Evolutionary conservation across 2,797 vertebrate species (phyloP).

Genomic region (Lindbergichthys nudifrons): DNA sequence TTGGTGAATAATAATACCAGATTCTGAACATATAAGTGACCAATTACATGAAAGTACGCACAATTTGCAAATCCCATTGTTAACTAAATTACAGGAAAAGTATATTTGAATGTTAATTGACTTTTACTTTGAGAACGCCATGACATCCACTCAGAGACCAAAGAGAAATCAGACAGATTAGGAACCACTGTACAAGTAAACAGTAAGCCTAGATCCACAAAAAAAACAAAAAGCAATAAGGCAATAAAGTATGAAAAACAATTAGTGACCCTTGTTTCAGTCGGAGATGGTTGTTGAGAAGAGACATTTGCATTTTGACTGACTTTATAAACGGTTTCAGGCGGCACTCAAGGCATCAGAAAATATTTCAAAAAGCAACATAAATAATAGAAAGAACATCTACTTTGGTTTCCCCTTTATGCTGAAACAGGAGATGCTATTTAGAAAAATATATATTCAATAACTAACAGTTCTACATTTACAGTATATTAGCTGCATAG

Average conservation of each 20-base stretch:
- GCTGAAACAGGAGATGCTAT: slow-evolving; percentile 63
- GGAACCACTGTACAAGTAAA: slow-evolving; percentile 75
- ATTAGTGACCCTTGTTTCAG: slow-evolving; percentile 29
- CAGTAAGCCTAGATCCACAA: slow-evolving; percentile 73
- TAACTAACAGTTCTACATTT: slow-evolving; percentile 77
- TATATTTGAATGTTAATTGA: background rate
- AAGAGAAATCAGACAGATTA: slow-evolving; percentile 15
- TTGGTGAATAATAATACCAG: background rate
- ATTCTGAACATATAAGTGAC: background rate
- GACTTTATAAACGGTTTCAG: slow-evolving; percentile 35
- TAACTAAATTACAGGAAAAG: slow-evolving; percentile 12
- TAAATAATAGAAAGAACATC: slow-evolving; percentile 73
- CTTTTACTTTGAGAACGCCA: slow-evolving; percentile 17
- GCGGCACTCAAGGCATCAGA: slow-evolving; percentile 51
- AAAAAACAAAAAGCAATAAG: slow-evolving; percentile 71
- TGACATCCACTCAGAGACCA: background rate
- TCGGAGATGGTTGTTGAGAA: slow-evolving; percentile 37
- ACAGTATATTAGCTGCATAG: slow-evolving; percentile 82
- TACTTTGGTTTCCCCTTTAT: slow-evolving; percentile 68
- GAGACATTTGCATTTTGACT: slow-evolving; percentile 41
- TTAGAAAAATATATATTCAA: slow-evolving; percentile 79
- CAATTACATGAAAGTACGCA: background rate
- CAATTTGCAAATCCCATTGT: slow-evolving; percentile 11
- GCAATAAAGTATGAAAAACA: slow-evolving; percentile 42
- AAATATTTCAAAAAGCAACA: slow-evolving; percentile 61